Evolutionary conservation across 2,113 vertebrate genomes (phyloP).

Genomic region (Antechinus stuartii): DNA sequence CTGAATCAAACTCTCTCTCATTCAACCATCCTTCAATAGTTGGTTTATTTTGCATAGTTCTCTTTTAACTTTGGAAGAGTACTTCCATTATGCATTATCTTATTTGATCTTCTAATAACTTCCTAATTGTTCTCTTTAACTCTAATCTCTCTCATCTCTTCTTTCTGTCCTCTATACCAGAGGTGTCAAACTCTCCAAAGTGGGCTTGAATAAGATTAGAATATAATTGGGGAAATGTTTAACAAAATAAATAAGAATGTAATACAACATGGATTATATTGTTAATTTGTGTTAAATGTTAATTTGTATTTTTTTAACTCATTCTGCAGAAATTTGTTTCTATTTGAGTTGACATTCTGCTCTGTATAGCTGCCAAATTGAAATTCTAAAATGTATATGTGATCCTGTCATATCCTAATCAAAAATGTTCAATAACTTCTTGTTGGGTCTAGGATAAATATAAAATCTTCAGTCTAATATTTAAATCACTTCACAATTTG

Average conservation of each 20-base stretch:
- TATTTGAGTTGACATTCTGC: neutral
- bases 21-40: no score
- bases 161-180: no score
- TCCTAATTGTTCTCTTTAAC: no score
- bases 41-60: no score
- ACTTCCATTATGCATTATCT: no score
- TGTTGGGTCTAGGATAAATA: neutral
- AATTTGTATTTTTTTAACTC: neutral
- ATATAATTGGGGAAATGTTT: neutral
- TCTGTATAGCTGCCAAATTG: neutral
- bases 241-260: neutral
- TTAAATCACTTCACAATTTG: neutral
- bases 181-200: neutral
- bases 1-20: no score
- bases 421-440: neutral
- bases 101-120: no score
- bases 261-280: neutral
- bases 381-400: neutral
- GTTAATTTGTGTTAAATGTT: neutral
- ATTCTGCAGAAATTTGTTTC: neutral
- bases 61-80: no score
- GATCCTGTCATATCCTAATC: neutral
- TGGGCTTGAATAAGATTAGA: neutral
- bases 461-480: neutral
- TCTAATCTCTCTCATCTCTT: no score